Evolutionary conservation across 2,797 vertebrate genomes (phyloP).

Genomic region (Malacoraja senta): DNA sequence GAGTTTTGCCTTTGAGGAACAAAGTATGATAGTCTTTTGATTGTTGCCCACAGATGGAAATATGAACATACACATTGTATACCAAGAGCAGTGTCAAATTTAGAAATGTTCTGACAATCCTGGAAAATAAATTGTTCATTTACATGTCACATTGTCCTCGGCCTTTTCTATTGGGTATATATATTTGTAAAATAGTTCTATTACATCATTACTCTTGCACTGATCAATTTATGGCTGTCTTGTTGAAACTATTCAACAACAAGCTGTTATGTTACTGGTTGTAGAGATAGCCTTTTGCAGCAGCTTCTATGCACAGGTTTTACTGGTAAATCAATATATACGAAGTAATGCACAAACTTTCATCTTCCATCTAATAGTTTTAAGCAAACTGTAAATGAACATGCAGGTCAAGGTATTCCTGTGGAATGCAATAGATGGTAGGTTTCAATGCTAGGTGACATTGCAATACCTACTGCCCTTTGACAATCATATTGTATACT

Average conservation of each 20-base stretch:
- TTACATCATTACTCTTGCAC: conserved; percentile 53
- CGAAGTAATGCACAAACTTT: conserved; percentile 61
- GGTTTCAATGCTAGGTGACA: conserved; percentile 45
- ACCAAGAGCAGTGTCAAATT: neutral
- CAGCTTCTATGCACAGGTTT: conserved; percentile 54
- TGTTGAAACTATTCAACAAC: conserved; percentile 58
- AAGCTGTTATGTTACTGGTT: conserved; percentile 50
- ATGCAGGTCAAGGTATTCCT: conserved; percentile 53
- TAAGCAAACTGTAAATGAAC: conserved; percentile 64
- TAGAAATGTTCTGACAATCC: conserved; percentile 2
- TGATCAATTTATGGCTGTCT: conserved; percentile 53
- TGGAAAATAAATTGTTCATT: conserved; percentile 46
- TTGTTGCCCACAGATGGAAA: neutral
- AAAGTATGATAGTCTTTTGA: neutral
- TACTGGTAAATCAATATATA: conserved; percentile 65
- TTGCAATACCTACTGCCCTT: neutral
- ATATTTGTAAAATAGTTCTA: conserved; percentile 38
- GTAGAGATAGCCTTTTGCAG: conserved; percentile 53
- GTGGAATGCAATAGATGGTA: conserved; percentile 56
- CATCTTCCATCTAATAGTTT: conserved; percentile 59
- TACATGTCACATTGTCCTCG: conserved; percentile 56
- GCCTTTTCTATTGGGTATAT: conserved; percentile 61
- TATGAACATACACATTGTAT: neutral
- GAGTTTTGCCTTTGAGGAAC: neutral
- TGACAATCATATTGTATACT: neutral